These are phyloP conservation scores for Hydropsyche betteni DNA, from an alignment of 2,888 invertebrate genomes.

Conservation along the genomic window DNA sequence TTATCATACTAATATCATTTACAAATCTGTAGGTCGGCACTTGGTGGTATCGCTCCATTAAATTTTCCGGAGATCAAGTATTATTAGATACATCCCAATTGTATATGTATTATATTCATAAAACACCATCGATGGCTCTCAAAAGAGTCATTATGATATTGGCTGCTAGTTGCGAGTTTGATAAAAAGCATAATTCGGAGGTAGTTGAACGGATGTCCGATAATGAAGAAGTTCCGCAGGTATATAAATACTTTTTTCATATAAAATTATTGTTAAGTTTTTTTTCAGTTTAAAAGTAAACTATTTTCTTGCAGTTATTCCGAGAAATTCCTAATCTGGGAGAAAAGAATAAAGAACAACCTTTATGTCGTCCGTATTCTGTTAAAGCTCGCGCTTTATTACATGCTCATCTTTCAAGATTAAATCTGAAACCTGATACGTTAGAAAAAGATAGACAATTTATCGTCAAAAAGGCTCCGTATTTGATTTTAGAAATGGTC, in stretches of 20 bases:
- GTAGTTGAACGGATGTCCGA: constrained; percentile 92
- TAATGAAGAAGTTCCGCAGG: constrained; percentile 92
- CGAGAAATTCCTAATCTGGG: constrained; percentile 90
- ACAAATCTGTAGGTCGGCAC: constrained; percentile 75
- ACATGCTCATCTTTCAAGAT: constrained; percentile 94
- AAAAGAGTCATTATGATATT: constrained; percentile 97
- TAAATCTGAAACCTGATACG: constrained; percentile 78
- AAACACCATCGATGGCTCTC: constrained; percentile 93
- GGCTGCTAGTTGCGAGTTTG: constrained; percentile 96
- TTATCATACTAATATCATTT: constrained; percentile 2
- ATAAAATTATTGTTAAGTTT: constrained; percentile 4
- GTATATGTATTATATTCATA: constrained; percentile 95
- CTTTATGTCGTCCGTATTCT: constrained; percentile 91
- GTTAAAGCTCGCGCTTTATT: constrained; percentile 91
- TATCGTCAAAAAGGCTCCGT: constrained; percentile 89
- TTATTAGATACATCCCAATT: constrained; percentile 95
- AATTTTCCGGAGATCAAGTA: constrained; percentile 97
- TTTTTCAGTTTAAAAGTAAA: background rate
- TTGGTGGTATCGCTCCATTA: constrained; percentile 99
- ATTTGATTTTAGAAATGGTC: constrained; percentile 97
- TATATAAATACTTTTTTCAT: constrained; percentile 59
- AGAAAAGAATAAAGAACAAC: constrained; percentile 96
- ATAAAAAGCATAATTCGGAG: constrained; percentile 92
- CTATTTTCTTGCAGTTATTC: constrained; percentile 72
- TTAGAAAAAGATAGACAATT: constrained; percentile 86